Evolutionary conservation across 2,113 vertebrate species (phyloP).

Genomic region (Hippopotamus amphibius): DNA sequence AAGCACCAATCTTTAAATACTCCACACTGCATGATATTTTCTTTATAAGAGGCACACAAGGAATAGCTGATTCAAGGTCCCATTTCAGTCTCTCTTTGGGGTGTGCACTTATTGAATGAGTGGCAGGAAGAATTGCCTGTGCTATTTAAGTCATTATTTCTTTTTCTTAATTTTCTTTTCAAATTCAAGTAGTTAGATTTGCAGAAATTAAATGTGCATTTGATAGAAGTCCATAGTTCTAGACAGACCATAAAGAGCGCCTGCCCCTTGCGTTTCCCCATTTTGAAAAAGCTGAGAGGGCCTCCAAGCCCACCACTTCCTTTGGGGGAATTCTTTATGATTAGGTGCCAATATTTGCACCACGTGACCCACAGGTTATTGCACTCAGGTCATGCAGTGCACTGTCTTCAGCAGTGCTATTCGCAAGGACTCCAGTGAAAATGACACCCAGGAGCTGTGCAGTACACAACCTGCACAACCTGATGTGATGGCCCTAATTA

Average conservation of each 20-base stretch:
- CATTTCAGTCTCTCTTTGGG: not conserved
- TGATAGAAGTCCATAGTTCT: not conserved
- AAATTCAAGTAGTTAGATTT: conserved; percentile 18
- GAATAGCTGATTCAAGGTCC: not conserved
- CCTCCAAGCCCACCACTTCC: not conserved
- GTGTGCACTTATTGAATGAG: not conserved
- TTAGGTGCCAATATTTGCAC: not conserved
- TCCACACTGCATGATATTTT: not conserved
- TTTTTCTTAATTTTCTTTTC: conserved; percentile 39
- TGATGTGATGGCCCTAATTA: not conserved
- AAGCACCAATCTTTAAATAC: conserved; percentile 24
- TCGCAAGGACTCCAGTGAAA: not conserved
- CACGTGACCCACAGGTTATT: not conserved
- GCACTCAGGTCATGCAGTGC: fast-evolving
- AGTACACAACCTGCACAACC: not conserved
- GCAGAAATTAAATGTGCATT: conserved; percentile 38
- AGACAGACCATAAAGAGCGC: not conserved
- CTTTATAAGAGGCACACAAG: not conserved
- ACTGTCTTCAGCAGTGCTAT: not conserved
- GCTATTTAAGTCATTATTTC: conserved; percentile 40
- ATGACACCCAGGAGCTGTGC: not conserved
- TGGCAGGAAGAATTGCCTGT: not conserved
- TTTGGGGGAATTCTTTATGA: not conserved
- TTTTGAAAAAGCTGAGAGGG: not conserved
- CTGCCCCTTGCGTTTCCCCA: not conserved